These are phyloP conservation scores for Episyrphus balteatus DNA, from an alignment of 1,140 invertebrate species.

Conservation along the genomic window DNA sequence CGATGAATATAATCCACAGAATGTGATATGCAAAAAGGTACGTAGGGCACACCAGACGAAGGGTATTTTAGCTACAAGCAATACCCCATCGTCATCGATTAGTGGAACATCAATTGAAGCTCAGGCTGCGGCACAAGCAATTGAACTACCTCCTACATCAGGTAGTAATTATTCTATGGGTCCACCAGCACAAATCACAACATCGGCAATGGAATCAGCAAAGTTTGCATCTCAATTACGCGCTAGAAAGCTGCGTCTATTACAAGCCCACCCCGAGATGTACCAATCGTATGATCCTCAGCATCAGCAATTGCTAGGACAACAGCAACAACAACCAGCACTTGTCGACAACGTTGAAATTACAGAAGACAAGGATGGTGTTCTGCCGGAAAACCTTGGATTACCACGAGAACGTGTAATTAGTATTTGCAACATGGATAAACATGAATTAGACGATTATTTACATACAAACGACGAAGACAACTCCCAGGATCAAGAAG, in stretches of 20 bases:
- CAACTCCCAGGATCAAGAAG: constrained; percentile 68
- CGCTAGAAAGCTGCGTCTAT: constrained; percentile 17
- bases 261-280: constrained; percentile 14
- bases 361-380: constrained; percentile 5
- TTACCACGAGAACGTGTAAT: constrained; percentile 48
- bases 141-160: background rate
- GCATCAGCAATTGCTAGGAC: background rate
- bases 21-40: constrained; percentile 35
- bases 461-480: constrained; percentile 46
- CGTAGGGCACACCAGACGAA: constrained; percentile 34
- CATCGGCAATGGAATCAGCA: constrained; percentile 6
- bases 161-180: constrained; percentile 19
- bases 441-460: constrained; percentile 67
- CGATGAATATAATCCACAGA: constrained; percentile 26
- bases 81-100: constrained; percentile 15
- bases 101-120: background rate
- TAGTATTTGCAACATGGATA: constrained; percentile 60
- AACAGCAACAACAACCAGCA: background rate
- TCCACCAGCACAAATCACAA: constrained; percentile 24
- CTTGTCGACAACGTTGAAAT: background rate
- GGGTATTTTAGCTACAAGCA: constrained; percentile 27
- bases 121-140: background rate
- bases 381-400: constrained; percentile 28
- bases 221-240: constrained; percentile 16
- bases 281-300: background rate